Conservation (phyloP, 2,888 invertebrate species). For the Creontiades dilutus region DNA sequence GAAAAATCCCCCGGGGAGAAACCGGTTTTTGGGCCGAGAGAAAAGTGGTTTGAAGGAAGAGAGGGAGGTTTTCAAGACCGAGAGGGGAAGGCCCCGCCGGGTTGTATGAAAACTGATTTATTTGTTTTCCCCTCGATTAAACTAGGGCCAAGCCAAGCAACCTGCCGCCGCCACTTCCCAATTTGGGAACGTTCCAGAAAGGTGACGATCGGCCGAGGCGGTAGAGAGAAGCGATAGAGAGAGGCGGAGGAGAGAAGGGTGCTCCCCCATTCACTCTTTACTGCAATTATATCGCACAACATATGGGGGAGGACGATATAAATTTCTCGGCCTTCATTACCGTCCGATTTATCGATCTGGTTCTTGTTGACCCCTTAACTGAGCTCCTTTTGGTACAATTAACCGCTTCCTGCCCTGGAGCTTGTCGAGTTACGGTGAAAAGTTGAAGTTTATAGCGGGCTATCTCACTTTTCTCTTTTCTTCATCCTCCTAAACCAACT, state of each 20-base stretch:
- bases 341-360: slow-evolving; percentile 34
- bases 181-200: slow-evolving; percentile 62
- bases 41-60: slow-evolving; percentile 15
- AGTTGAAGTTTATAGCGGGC: too few species aligned
- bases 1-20: background rate
- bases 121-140: slow-evolving; percentile 66
- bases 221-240: background rate
- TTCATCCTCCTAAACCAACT: too few species aligned
- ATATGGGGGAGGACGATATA: slow-evolving; percentile 6
- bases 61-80: background rate
- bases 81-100: background rate
- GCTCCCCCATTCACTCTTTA: background rate
- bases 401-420: background rate
- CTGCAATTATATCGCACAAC: slow-evolving; percentile 48
- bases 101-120: slow-evolving; percentile 67
- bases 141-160: slow-evolving; percentile 46
- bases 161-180: slow-evolving; percentile 62
- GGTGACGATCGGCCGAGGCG: slow-evolving; percentile 54
- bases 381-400: background rate
- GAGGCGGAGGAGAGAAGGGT: background rate
- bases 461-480: too few species aligned
- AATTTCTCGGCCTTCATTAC: slow-evolving; percentile 23
- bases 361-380: background rate
- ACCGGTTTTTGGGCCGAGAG: background rate
- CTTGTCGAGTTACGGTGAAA: too few species aligned